phyloP scores from a whole-genome alignment of 2,113 vertebrate genomes.

The Sterna hirundo region DNA sequence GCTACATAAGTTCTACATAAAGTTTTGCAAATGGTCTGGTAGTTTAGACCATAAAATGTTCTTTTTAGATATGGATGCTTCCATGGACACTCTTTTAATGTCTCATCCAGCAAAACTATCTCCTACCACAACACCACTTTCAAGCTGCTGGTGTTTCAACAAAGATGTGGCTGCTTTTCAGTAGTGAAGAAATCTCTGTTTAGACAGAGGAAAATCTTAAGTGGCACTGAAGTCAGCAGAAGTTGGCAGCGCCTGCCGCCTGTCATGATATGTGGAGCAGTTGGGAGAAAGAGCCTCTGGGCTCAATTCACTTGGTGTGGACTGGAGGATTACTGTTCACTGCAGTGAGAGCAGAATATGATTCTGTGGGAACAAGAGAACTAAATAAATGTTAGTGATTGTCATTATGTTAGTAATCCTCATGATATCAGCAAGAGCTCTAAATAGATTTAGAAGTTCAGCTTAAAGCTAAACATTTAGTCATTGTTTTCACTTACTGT shows the following conservation, averaged over 20 bases:
- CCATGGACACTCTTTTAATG: neutral
- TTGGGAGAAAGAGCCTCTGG: neutral
- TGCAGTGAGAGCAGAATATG: neutral
- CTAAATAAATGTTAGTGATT: neutral
- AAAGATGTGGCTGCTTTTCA: neutral
- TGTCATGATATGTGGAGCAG: neutral
- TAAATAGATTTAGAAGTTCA: slow-evolving; percentile 42
- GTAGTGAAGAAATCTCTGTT: neutral
- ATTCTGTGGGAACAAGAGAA: neutral
- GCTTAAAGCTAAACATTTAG: slow-evolving; percentile 50
- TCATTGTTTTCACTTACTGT: slow-evolving; percentile 39
- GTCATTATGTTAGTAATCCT: slow-evolving; percentile 22
- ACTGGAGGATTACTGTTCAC: neutral
- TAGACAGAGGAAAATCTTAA: neutral
- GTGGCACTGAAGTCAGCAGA: neutral
- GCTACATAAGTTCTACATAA: accelerated
- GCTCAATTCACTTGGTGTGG: neutral
- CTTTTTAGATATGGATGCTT: neutral
- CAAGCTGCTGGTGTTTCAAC: neutral
- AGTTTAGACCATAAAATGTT: neutral
- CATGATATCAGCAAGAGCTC: slow-evolving; percentile 38
- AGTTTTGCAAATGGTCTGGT: neutral
- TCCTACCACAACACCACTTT: neutral
- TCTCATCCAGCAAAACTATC: neutral
- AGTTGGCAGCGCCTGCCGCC: neutral